A percentile compares a stretch with the other conserved stretches of the same genome.
phyloP scores from a whole-genome alignment of 2,888 invertebrate genomes.

The Lycophotia porphyrea region DNA sequence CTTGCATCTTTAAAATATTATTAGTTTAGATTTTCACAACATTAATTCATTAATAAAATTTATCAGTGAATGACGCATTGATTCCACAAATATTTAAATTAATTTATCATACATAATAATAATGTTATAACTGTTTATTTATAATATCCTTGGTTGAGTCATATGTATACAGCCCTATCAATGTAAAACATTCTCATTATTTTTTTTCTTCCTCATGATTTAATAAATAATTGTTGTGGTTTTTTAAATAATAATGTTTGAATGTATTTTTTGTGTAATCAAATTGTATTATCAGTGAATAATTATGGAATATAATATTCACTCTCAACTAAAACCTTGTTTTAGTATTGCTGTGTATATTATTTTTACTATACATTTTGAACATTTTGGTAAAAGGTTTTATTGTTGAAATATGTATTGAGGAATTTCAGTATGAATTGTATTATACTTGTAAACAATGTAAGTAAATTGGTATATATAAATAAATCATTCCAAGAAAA shows the following conservation, averaged over 20 bases:
- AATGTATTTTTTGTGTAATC: constrained; percentile 4
- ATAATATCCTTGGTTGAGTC: constrained; percentile 21
- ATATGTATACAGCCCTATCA: constrained; percentile 8
- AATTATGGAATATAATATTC: constrained; percentile 1
- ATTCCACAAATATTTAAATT: constrained; percentile 32
- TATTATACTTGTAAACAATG: neutral
- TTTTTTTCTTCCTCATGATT: constrained; percentile 43
- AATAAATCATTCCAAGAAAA: neutral
- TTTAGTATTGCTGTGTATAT: neutral
- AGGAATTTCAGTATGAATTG: neutral
- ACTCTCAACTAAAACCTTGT: neutral
- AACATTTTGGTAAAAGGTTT: neutral
- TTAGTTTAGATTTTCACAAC: too few relatives aligned
- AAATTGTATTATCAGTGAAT: neutral
- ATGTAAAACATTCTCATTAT: constrained; percentile 28
- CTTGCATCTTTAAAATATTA: too few relatives aligned
- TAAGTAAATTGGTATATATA: neutral
- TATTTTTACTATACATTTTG: neutral
- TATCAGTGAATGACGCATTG: neutral
- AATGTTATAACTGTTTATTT: constrained; percentile 7
- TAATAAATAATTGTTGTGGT: constrained; percentile 42
- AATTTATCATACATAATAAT: constrained; percentile 6
- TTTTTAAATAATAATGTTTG: constrained; percentile 18
- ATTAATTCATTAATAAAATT: constrained; percentile 6
- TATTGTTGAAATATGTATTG: neutral